These are phyloP conservation scores for Liodrosophila aerea DNA, from an alignment of 2,888 invertebrate species.

Conservation along the genomic window DNA sequence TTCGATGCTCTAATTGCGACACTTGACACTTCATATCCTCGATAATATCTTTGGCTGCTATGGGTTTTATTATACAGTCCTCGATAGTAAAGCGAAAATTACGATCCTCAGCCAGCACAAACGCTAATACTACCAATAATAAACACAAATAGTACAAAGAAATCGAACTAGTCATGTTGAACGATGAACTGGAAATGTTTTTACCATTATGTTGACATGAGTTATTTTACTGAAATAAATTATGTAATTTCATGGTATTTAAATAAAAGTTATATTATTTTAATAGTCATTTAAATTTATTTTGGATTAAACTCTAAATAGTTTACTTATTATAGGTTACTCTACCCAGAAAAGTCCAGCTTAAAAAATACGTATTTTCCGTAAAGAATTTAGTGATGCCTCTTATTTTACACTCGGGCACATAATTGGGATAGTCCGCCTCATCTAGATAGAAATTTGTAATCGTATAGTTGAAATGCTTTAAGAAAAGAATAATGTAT, in stretches of 20 bases:
- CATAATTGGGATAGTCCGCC: slow-evolving; percentile 22
- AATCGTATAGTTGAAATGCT: slow-evolving; percentile 31
- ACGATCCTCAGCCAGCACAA: not conserved
- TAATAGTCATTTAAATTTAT: too few species aligned
- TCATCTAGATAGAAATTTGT: slow-evolving; percentile 19
- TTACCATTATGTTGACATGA: too few species aligned
- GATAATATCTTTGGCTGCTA: slow-evolving; percentile 6
- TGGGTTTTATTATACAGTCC: slow-evolving; percentile 26
- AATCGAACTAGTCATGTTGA: slow-evolving; percentile 18
- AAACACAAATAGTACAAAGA: not conserved
- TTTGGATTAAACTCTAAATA: too few species aligned
- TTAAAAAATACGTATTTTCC: not conserved
- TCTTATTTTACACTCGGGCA: slow-evolving; percentile 20
- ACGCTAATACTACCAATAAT: not conserved
- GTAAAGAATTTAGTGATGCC: not conserved
- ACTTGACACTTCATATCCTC: slow-evolving; percentile 12
- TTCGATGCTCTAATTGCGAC: slow-evolving; percentile 11
- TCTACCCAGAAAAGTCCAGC: not conserved
- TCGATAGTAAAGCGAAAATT: slow-evolving; percentile 36
- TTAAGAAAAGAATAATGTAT: not conserved
- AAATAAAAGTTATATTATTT: too few species aligned
- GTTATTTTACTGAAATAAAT: too few species aligned
- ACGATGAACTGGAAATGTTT: slow-evolving; percentile 2
- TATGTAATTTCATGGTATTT: too few species aligned
- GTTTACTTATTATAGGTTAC: not conserved